phyloP scores from a whole-genome alignment of 2,113 vertebrate genomes.

The Rhynchomys soricoides region DNA sequence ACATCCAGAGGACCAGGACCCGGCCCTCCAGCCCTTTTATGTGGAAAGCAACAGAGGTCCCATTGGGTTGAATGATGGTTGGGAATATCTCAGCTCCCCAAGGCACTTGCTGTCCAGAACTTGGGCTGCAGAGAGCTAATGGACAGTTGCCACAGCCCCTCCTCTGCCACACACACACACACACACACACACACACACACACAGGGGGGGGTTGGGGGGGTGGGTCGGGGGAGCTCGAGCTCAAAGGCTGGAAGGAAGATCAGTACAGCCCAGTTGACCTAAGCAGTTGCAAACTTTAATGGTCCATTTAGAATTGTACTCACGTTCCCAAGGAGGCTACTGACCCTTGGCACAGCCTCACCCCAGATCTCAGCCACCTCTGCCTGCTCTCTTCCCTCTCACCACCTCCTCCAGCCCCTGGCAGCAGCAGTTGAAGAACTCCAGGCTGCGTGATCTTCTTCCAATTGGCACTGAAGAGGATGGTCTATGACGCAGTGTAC shows the following conservation, averaged over 20 bases:
- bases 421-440: slow-evolving; percentile 1
- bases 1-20: background rate
- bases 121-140: background rate
- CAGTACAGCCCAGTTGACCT: too few species aligned
- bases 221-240: too few species aligned
- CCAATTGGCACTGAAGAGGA: background rate
- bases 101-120: background rate
- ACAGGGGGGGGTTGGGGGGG: too few species aligned
- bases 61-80: background rate
- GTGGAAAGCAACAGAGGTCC: background rate
- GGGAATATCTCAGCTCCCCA: background rate
- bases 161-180: too few species aligned
- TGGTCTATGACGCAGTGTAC: background rate
- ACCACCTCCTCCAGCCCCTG: background rate
- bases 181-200: background rate
- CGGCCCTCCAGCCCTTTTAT: background rate
- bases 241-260: too few species aligned
- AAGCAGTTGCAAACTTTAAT: background rate
- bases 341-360: background rate
- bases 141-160: background rate
- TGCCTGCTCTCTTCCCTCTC: too few species aligned
- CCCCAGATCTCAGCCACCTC: background rate
- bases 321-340: background rate
- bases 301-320: background rate
- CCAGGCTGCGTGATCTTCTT: background rate